Evolutionary conservation across 2,797 vertebrate species (phyloP), one percentile per base, ranked within the genome.

Genomic region (Carapus acus): DNA sequence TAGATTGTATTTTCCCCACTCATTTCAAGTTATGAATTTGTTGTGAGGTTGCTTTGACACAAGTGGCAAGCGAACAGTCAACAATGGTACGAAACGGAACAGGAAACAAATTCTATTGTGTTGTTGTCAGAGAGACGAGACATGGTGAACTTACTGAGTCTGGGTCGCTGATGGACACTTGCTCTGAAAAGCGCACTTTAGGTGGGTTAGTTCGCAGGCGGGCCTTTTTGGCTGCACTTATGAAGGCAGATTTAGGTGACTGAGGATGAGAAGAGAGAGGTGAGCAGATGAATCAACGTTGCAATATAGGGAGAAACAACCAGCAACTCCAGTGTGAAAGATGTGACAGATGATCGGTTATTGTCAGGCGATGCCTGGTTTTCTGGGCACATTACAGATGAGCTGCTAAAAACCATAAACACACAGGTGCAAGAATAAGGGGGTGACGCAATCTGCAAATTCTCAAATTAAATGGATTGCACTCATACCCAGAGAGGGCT

Each of bases 231-330:
- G 92, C 93, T 85, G 93, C 93, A 21, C 94, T 95, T 88, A 97
- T 97, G 86, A 98, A 99, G 86, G 96, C 96, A 60, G 95, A 97
- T 83, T 97, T 97, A 62, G 93, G 94, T 74, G 94, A 97, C 96
- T 98, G 84, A 62, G 65, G 74, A 75, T 59, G 56, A 61, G 43
- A 66, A 67, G 9, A 82, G 54, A 74, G 55, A 71, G 50, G 56
- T 36, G 8, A 15, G n/a, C 7, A 7, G 34, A 15, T 55, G 29
- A 60, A 59, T 48, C 46, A 47, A 51, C 56, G n/a, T 67, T 61
- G 50, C 60, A 52, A 44, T 49, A 67, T 50, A 39, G 67, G 68
- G 19, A 39, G 49, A 60, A 76, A 75, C 66, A 51, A 29, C 49
- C 50, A 50, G 65, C 61, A 62, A 69, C 53, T 66, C 59, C 49